phyloP scores from a whole-genome alignment of 2,888 invertebrate species.

The Campopleginae sp. region DNA sequence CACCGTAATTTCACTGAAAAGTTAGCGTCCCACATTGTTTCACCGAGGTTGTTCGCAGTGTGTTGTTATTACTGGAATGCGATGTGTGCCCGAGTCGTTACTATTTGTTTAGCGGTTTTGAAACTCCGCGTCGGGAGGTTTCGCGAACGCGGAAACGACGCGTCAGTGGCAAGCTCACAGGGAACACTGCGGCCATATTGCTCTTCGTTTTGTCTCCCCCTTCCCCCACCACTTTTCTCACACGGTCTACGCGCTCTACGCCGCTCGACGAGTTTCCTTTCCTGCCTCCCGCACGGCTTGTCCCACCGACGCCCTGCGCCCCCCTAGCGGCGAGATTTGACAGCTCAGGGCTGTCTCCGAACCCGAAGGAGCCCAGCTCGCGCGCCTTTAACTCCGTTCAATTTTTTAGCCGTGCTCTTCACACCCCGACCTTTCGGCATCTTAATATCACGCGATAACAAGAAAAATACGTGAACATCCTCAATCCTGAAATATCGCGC shows the following conservation, averaged over 20 bases:
- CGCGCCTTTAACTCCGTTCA: conserved; percentile 22
- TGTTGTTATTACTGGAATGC: not conserved
- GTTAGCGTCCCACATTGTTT: conserved; percentile 11
- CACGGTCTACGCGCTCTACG: conserved; percentile 19
- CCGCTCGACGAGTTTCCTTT: conserved; percentile 23
- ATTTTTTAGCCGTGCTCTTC: not conserved
- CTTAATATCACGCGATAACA: not conserved
- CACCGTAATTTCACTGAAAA: conserved; percentile 7
- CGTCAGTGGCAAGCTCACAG: conserved; percentile 74
- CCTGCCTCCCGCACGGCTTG: conserved; percentile 11
- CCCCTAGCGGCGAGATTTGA: conserved; percentile 74
- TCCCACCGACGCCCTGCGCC: conserved; percentile 37
- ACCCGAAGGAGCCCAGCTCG: conserved; percentile 28
- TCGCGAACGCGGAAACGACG: conserved; percentile 68
- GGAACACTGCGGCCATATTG: conserved; percentile 80
- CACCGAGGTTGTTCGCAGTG: conserved; percentile 18
- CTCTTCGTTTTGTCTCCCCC: conserved; percentile 70
- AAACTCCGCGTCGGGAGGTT: conserved; percentile 43
- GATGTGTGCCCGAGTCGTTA: conserved; percentile 1
- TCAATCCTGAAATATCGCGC: not conserved
- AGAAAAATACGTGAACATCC: not conserved
- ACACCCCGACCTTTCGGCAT: not conserved
- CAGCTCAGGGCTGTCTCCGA: conserved; percentile 75
- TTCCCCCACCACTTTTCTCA: conserved; percentile 40
- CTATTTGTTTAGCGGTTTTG: conserved; percentile 11